phyloP scores from a whole-genome alignment of 2,888 invertebrate species.

The Parnassius orleans region DNA sequence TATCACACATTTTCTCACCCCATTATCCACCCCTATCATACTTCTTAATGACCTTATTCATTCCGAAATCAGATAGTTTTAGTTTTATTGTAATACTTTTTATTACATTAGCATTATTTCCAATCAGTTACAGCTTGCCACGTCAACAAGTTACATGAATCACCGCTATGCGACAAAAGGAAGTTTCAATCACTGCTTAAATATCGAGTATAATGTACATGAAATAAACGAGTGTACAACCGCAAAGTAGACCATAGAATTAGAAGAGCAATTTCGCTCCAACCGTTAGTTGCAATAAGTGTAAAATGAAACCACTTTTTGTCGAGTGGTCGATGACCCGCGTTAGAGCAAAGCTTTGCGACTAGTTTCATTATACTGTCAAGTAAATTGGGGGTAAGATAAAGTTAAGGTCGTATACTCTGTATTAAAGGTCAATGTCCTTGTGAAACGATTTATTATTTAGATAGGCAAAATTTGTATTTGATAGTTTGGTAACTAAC shows the following conservation, averaged over 20 bases:
- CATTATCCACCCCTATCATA: too few relatives aligned
- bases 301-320: constrained; percentile 30
- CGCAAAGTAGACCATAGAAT: neutral
- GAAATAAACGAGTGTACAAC: neutral
- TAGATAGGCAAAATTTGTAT: too few relatives aligned
- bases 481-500: too few relatives aligned
- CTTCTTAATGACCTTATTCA: too few relatives aligned
- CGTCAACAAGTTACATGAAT: too few relatives aligned
- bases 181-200: neutral
- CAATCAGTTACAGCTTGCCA: too few relatives aligned
- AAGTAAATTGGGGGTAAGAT: constrained; percentile 5
- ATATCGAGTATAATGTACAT: neutral
- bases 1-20: too few relatives aligned
- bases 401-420: constrained; percentile 10
- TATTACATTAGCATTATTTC: too few relatives aligned
- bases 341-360: constrained; percentile 1
- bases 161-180: neutral
- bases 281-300: constrained; percentile 13
- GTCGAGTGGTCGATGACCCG: constrained; percentile 30
- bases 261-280: constrained; percentile 4
- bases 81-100: too few relatives aligned
- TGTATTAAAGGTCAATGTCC: constrained; percentile 1
- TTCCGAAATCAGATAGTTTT: too few relatives aligned
- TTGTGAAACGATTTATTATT: neutral
- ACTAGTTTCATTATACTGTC: constrained; percentile 11